A percentile compares a stretch with the other conserved stretches of the same genome.
Conservation (phyloP, 2,888 invertebrate species). For the Tricholauxania praeusta region DNA sequence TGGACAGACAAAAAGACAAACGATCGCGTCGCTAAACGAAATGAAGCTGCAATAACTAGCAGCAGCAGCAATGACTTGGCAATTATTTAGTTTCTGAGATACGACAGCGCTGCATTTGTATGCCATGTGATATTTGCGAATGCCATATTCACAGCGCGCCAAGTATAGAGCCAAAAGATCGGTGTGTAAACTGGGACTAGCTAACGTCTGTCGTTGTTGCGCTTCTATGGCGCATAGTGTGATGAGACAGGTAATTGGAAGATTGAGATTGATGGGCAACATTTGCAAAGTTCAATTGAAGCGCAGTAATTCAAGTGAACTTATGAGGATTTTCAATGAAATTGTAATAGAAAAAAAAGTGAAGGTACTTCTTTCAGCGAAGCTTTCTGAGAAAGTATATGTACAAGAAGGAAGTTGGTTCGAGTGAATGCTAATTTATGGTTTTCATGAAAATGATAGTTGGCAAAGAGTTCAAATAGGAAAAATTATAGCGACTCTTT, state of each 20-base stretch:
- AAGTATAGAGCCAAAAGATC: background rate
- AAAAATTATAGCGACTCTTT: no score
- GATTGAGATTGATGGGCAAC: constrained; percentile 24
- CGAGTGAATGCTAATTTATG: no score
- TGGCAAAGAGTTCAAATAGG: no score
- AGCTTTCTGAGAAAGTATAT: no score
- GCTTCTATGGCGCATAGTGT: background rate
- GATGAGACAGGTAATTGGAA: constrained; percentile 2
- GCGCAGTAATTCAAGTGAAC: constrained; percentile 18
- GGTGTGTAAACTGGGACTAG: background rate
- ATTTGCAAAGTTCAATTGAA: constrained; percentile 25
- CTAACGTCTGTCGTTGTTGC: background rate
- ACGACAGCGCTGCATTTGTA: background rate
- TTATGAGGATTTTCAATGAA: constrained; percentile 17
- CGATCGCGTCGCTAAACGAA: background rate
- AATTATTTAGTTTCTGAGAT: constrained; percentile 49
- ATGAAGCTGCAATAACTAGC: constrained; percentile 13
- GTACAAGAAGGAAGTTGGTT: no score
- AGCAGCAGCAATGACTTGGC: constrained; percentile 32
- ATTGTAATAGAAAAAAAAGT: background rate
- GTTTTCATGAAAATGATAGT: no score
- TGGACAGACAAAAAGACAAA: constrained; percentile 9
- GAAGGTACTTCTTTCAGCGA: no score
- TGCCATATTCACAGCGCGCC: constrained; percentile 49
- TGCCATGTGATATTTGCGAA: constrained; percentile 50